Conservation (phyloP, 1,140 invertebrate genomes). For the Drosophila bocki region DNA sequence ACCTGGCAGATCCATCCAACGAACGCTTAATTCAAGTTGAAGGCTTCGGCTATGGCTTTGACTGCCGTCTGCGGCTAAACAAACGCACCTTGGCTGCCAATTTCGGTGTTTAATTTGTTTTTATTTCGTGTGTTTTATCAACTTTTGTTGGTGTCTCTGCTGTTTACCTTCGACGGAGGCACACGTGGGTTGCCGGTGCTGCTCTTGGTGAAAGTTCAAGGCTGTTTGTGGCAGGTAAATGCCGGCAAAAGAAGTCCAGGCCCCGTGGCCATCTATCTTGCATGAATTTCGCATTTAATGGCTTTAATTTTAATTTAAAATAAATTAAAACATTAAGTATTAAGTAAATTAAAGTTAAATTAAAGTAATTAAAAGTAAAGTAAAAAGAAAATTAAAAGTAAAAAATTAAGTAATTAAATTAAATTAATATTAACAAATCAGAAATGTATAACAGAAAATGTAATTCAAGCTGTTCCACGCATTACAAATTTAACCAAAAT, state of each 20-base stretch:
- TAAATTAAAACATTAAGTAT: too few species aligned
- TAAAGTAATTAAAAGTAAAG: too few species aligned
- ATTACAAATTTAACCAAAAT: too few species aligned
- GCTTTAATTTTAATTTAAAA: not conserved
- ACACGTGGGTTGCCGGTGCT: constrained; percentile 55
- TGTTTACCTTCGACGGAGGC: constrained; percentile 42
- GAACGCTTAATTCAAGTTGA: constrained; percentile 72
- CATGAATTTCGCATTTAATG: constrained; percentile 1
- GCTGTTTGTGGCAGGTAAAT: constrained; percentile 53
- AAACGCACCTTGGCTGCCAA: constrained; percentile 75
- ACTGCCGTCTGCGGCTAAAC: constrained; percentile 51
- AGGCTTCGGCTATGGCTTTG: constrained; percentile 40
- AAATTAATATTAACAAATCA: too few species aligned
- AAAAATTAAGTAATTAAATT: too few species aligned
- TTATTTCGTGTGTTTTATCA: constrained; percentile 33
- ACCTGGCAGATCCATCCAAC: constrained; percentile 1
- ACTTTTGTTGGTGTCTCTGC: constrained; percentile 39
- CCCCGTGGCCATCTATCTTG: constrained; percentile 2
- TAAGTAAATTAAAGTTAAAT: too few species aligned
- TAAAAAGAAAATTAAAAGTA: too few species aligned
- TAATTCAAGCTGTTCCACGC: too few species aligned
- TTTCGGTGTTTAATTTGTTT: constrained; percentile 55
- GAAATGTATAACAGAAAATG: too few species aligned
- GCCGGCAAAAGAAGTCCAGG: not conserved
- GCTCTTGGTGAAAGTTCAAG: constrained; percentile 73